These are phyloP conservation scores for Ageneiosus marmoratus DNA, from an alignment of 2,113 vertebrate genomes.

Conservation along the genomic window DNA sequence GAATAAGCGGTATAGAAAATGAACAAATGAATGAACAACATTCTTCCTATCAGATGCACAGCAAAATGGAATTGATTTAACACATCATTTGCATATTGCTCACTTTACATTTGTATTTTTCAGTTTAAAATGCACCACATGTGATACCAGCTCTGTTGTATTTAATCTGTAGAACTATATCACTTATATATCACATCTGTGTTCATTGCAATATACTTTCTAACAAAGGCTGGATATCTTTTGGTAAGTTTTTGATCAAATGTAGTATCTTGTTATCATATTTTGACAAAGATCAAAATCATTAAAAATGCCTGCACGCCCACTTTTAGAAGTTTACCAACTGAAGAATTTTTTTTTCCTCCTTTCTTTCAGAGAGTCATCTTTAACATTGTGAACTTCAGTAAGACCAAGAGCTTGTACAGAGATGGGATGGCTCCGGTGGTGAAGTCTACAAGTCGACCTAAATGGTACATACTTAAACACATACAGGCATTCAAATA, in stretches of 20 bases:
- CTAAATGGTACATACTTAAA: constrained; percentile 83
- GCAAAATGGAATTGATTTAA: constrained; percentile 23
- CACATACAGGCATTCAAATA: constrained; percentile 5
- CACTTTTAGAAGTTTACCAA: background rate
- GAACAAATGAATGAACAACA: too few species aligned
- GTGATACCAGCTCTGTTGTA: background rate
- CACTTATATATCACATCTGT: constrained; percentile 21
- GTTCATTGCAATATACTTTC: constrained; percentile 27
- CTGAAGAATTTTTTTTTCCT: constrained; percentile 18
- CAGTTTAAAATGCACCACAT: constrained; percentile 26
- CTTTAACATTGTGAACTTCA: constrained; percentile 98
- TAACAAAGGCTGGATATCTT: constrained; percentile 15
- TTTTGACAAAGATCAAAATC: constrained; percentile 16
- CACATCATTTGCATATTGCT: constrained; percentile 20
- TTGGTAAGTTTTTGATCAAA: constrained; percentile 18
- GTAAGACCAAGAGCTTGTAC: constrained; percentile 98
- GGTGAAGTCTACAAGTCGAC: constrained; percentile 94
- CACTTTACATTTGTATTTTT: constrained; percentile 34
- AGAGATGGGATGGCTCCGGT: constrained; percentile 97
- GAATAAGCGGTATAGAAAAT: too few species aligned
- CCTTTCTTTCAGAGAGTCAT: constrained; percentile 87
- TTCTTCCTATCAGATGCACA: constrained; percentile 34
- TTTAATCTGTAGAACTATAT: constrained; percentile 8
- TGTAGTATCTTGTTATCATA: constrained; percentile 6
- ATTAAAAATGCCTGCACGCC: constrained; percentile 1